Evolutionary conservation across 2,888 invertebrate genomes (phyloP).

Genomic region (Lasiommata megera): DNA sequence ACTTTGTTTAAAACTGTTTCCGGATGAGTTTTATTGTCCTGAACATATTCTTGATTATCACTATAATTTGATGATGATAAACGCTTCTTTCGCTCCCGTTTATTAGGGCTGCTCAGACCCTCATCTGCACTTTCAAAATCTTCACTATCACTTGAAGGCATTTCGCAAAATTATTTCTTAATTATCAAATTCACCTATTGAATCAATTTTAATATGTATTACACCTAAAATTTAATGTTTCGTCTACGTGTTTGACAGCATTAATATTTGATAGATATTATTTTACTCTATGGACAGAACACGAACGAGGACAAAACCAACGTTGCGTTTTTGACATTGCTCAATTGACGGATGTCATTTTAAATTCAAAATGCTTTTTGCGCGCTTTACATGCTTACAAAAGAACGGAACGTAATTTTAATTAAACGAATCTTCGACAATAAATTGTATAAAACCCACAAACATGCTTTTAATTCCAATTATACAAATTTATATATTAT

Average conservation of each 20-base stretch:
- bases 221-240: slow-evolving; percentile 6
- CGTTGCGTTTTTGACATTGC: too few relatives aligned
- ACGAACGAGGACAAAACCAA: too few relatives aligned
- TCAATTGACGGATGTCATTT: too few relatives aligned
- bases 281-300: too few relatives aligned
- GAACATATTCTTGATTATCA: slow-evolving; percentile 57
- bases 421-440: too few relatives aligned
- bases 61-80: slow-evolving; percentile 68
- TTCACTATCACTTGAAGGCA: slow-evolving; percentile 88
- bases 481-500: too few relatives aligned
- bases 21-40: slow-evolving; percentile 38
- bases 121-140: slow-evolving; percentile 90
- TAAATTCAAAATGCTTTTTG: too few relatives aligned
- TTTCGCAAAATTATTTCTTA: slow-evolving; percentile 40
- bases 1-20: background rate
- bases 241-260: slow-evolving; percentile 37
- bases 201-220: background rate
- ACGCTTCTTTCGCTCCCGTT: slow-evolving; percentile 60
- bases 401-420: too few relatives aligned
- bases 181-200: background rate
- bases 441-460: too few relatives aligned
- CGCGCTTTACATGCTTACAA: too few relatives aligned
- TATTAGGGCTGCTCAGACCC: slow-evolving; percentile 66
- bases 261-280: background rate
- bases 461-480: too few relatives aligned